Base-by-base conservation (phyloP, 2,113 vertebrate species). In the Calonectris borealis region DNA sequence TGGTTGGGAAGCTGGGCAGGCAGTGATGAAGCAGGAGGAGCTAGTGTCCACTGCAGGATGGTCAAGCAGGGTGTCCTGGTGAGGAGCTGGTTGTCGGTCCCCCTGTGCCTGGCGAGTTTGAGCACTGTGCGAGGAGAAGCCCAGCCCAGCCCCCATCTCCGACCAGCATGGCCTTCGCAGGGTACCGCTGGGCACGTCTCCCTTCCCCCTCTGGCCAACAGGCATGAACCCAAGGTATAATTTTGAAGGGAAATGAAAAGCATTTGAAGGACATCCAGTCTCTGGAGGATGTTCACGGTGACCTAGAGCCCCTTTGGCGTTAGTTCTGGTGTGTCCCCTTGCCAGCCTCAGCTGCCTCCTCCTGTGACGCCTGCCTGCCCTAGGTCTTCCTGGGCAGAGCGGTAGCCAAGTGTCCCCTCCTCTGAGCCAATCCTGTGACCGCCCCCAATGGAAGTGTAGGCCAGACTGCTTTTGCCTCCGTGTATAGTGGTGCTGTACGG, bases 301-400 rank as follows among this genome's bases (percentile, higher is more conserved):
- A 82, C 29, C 18, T 48, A 22, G 38, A 91, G 10, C 8, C 34
- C 6, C 16, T 61, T 58, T 36, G 36, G 7, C 7, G 1, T 36
- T 66, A 22, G 52, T 79, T 54, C 65, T 68, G 8, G 6, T 52
- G 12, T 2, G 1, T 49, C 8, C 15, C 24, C 19, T 69, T 11
- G 3, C 44, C 44, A 64, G 17, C 18, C 7, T 82, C 29, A 31
- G 11, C 32, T 42, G 11, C 10, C 10, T 57, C 14, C 48, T 85
- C 21, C 46, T 18, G 9, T 5, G 29, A 29, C 40, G 6, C 5
- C 34, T 0, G 1, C 22, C n/a, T 46, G 19, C 29, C 16, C 13
- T 60, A 51, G 38, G 26, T 87, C 32, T 73, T 61, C 40, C 69
- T 38, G 8, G 9, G 16, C 31, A 85, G 52, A 76, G 29, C 6